phyloP scores from a whole-genome alignment of 2,113 vertebrate species.

The Centrocercus urophasianus region DNA sequence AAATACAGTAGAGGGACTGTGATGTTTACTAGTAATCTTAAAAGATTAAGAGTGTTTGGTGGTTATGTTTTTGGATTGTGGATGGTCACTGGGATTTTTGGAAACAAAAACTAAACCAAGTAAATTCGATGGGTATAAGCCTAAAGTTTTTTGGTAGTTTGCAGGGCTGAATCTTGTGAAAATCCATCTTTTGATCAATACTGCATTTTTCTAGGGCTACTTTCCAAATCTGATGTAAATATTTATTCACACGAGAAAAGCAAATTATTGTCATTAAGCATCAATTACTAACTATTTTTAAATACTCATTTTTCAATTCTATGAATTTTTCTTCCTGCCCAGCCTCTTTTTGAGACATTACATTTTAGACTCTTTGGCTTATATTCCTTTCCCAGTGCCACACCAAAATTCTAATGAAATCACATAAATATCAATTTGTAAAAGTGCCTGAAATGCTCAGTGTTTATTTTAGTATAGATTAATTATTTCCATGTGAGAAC shows the following conservation, averaged over 20 bases:
- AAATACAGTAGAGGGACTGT: background rate
- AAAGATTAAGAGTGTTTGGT: background rate
- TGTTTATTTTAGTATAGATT: background rate
- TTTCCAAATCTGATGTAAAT: background rate
- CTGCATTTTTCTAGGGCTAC: background rate
- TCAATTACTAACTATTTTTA: background rate
- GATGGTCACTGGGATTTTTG: background rate
- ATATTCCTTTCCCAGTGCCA: background rate
- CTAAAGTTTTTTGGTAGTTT: background rate
- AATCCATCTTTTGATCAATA: background rate
- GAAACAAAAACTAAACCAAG: background rate
- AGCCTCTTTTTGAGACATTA: background rate
- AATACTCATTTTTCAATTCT: background rate
- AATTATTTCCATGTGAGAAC: background rate
- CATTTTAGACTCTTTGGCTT: background rate
- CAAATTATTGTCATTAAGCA: background rate
- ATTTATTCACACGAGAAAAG: background rate
- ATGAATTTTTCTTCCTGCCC: background rate
- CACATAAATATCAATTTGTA: background rate
- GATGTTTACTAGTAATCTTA: background rate
- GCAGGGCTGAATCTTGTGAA: background rate
- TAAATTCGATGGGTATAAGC: background rate
- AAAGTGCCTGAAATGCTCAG: background rate
- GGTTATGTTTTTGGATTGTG: background rate
- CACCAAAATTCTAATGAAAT: background rate